Evolutionary conservation across 2,113 vertebrate species (phyloP), one percentile per base, ranked within the genome.

Genomic region (Microtus montanus): DNA sequence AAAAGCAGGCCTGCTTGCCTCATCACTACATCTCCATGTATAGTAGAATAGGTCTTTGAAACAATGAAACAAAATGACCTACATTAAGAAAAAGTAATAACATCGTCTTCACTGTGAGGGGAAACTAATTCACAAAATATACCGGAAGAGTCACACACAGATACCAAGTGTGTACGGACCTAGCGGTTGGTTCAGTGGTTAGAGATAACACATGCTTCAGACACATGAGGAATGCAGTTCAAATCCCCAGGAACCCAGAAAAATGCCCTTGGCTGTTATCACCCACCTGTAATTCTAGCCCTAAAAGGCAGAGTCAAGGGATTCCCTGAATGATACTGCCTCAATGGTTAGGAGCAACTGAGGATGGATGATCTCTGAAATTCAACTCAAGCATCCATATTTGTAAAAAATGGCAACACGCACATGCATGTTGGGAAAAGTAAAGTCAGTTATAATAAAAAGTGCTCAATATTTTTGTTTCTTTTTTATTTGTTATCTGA

Each of bases 401-500:
- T 3, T 28, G 4, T 26, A 28, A 28, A 83, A 8, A 15, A 19
- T 14, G 58, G 19, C 12, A 64, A 63, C n/a, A 41, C n/a, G 17
- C 74, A 20, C n/a, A 77, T 38, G 47, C 73, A 75, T 8, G 22
- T 38, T 44, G 41, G 19, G 3, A n/a, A 54, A 35, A 14, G 10
- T 24, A 82, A 82, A 61, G 35, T 1, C 58, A 96, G 64, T 93
- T 87, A 92, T 85, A 75, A 52, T 52, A 87, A 94, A 93, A 92
- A 85, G 28, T 89, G 71, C 1, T n/a, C 26, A n/a, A 22, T 58
- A 30, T 10, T 80, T 82, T 49, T 52, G 28, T 74, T 80, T 14
- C n/a, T 80, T 6, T 80, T 64, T 33, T 1, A 22, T 44, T 85
- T 30, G 3, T 66, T 47, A 66, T 44, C 38, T 44, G 28, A 47